Percentiles rank a stretch among this genome's conserved stretches.
Evolutionary conservation across 2,888 invertebrate species (phyloP).

Genomic region (Cantharis nigra): DNA sequence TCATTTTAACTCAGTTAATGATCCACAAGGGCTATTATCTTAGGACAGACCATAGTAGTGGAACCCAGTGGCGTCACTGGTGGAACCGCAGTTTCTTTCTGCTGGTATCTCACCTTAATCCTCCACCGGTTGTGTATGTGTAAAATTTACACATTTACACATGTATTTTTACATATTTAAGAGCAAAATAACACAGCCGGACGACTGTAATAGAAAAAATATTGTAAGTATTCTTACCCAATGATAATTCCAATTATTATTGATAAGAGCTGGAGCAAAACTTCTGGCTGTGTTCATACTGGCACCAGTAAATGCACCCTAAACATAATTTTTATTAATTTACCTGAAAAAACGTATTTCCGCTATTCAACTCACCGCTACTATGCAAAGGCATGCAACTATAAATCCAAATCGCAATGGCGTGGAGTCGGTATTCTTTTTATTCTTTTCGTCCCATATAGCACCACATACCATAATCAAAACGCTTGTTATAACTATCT

Average conservation of each 20-base stretch:
- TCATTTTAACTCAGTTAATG: no score
- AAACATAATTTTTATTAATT: constrained; percentile 34
- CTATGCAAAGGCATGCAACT: constrained; percentile 66
- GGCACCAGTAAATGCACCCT: constrained; percentile 74
- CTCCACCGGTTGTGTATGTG: no score
- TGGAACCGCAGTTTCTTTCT: no score
- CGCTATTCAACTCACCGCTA: constrained; percentile 60
- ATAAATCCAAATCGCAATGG: constrained; percentile 73
- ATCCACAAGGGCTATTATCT: no score
- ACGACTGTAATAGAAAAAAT: no score
- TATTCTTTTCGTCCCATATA: constrained; percentile 74
- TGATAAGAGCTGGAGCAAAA: constrained; percentile 73
- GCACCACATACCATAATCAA: constrained; percentile 70
- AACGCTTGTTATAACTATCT: constrained; percentile 67
- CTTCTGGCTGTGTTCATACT: constrained; percentile 72
- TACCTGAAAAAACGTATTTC: no score
- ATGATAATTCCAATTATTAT: constrained; percentile 65
- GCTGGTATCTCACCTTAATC: no score
- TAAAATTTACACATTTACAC: no score
- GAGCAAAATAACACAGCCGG: no score
- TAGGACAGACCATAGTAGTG: no score
- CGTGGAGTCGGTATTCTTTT: constrained; percentile 65
- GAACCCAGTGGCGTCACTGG: no score
- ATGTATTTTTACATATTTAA: no score
- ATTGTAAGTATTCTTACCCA: constrained; percentile 60